Percentiles rank a stretch among this genome's conserved stretches.
Conservation (phyloP, 2,113 vertebrate species). For the Atractosteus spatula region DNA sequence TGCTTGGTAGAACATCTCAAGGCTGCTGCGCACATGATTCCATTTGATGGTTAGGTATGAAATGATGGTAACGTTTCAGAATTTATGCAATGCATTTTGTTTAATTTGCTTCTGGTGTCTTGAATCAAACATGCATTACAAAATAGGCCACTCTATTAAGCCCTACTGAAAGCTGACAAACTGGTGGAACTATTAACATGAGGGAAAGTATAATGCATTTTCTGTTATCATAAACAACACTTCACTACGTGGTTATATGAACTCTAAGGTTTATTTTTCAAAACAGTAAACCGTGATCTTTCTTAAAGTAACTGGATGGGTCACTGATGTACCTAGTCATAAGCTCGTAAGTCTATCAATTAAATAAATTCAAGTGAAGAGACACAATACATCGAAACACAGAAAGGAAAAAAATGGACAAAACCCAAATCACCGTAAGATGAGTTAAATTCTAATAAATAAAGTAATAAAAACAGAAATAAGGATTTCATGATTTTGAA, state of each 20-base stretch:
- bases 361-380: too few relatives aligned
- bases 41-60: slow-evolving; percentile 1
- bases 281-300: too few relatives aligned
- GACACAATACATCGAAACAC: too few relatives aligned
- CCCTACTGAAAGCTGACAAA: slow-evolving; percentile 7
- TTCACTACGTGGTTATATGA: background rate
- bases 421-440: too few relatives aligned
- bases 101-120: slow-evolving; percentile 3
- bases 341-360: too few relatives aligned
- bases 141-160: background rate
- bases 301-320: too few relatives aligned
- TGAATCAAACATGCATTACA: background rate
- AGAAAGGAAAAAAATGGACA: too few relatives aligned
- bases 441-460: too few relatives aligned
- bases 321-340: too few relatives aligned
- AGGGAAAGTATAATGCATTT: background rate
- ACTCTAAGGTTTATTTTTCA: too few relatives aligned
- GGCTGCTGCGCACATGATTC: background rate
- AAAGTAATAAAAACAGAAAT: too few relatives aligned
- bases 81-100: background rate
- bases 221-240: background rate
- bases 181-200: background rate
- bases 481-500: too few relatives aligned
- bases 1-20: slow-evolving; percentile 1
- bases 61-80: slow-evolving; percentile 3